Evolutionary conservation across 37 sponge, comb jelly and placozoan genomes (phyloP), one percentile per base, ranked within the genome.

Genomic region (Halisarca cf. caerulea): DNA sequence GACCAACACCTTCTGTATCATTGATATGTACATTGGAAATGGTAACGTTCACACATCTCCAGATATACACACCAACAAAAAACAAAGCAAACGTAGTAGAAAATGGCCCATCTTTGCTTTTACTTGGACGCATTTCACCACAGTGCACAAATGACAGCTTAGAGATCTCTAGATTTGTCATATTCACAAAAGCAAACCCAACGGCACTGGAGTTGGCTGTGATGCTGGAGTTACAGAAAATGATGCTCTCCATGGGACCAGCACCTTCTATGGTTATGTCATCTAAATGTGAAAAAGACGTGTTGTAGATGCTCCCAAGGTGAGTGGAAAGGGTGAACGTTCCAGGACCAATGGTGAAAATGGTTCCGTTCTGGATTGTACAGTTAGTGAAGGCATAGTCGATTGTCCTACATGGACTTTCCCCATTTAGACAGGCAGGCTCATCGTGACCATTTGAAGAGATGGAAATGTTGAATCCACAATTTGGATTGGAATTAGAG

Each of bases 121-220:
- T 68, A 34, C 69, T 68, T 28, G 69, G 69, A 32, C 69, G n/a
- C 32, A 28, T 68, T 34, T 68, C 34, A 34, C 34, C 32, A 30
- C 69, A 68, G 27, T 30, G n/a, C 34, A 68, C 32, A 28, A 68
- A 34, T 8, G 35, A 34, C 33, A 68, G 69, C 32, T 68, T 34
- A 17, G 69, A 68, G 69, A 68, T 68, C 34, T 28, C 30, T 1
- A 68, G 33, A 34, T 68, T 68, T 28, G 69, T 68, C 69, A 68
- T 68, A 30, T 68, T 68, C 69, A 68, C 69, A 68, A 68, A 68
- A 18, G 69, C 69, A 68, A 68, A 34, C 17, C 69, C 69, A 68
- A 28, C 2, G 2, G 33, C 69, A 32, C 35, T 27, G 30, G 69
- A 68, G 51, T 47, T 47, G 6, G 9, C 51, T 47, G 51, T 47